Evolutionary conservation across 2,888 invertebrate genomes (phyloP).

Genomic region (Rotaria magnacalcarata): DNA sequence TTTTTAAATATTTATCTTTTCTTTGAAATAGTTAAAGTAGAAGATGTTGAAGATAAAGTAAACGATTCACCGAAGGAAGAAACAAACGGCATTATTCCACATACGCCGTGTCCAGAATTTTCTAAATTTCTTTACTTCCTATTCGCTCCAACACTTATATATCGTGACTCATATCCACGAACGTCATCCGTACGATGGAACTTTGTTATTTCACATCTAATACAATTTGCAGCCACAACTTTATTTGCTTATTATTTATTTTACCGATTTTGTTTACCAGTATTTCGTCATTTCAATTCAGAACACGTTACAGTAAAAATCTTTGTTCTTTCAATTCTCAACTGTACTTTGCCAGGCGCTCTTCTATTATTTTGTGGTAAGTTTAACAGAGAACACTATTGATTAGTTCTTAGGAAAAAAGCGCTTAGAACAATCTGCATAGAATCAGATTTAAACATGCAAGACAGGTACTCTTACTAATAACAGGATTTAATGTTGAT

Average conservation of each 20-base stretch:
- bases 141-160: constrained; percentile 80
- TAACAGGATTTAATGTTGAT: too few relatives aligned
- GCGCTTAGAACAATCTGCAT: too few relatives aligned
- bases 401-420: too few relatives aligned
- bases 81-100: constrained; percentile 47
- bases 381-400: background rate
- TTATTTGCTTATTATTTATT: constrained; percentile 76
- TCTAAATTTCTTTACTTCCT: constrained; percentile 75
- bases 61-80: background rate
- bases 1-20: too few relatives aligned
- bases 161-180: constrained; percentile 75
- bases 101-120: constrained; percentile 65
- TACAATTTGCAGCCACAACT: constrained; percentile 74
- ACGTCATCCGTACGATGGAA: constrained; percentile 67
- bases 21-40: constrained; percentile 31
- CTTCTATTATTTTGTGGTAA: constrained; percentile 53
- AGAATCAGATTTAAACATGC: too few relatives aligned
- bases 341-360: constrained; percentile 71
- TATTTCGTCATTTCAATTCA: constrained; percentile 62
- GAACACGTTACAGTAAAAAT: constrained; percentile 56
- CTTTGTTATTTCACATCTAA: constrained; percentile 68
- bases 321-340: constrained; percentile 66
- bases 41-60: constrained; percentile 9
- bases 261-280: constrained; percentile 71
- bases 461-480: too few relatives aligned